Percentiles rank a stretch among this genome's conserved stretches.
Conservation (phyloP, 1,140 invertebrate species). For the fruit fly (Drosophila melanogaster) region Release_6_plus_ISO1_MT NT_033779.5:5646501-5647000, state of each 20-base stretch:
- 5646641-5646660: conserved; percentile 39
- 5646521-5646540: not conserved
- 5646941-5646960: conserved; percentile 49
- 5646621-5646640: conserved; percentile 37
- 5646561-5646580: conserved; percentile 7
- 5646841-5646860: conserved; percentile 74
- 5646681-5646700: conserved; percentile 53
- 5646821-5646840: conserved; percentile 71
- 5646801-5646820: conserved; percentile 73
- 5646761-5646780: conserved; percentile 44
- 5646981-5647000: conserved; percentile 58
- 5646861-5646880: conserved; percentile 8
- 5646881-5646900: too few species aligned
- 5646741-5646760: conserved; percentile 8
- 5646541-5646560: conserved; percentile 12
- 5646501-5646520: not conserved
- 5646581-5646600: conserved; percentile 3
- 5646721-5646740: too few species aligned
- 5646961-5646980: conserved; percentile 69
- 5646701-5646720: conserved; percentile 11
- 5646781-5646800: conserved; percentile 66
- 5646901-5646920: conserved; percentile 55
- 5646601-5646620: conserved; percentile 77
- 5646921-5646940: conserved; percentile 46
- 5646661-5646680: conserved; percentile 71